These are phyloP conservation scores for Xyrauchen texanus DNA, from an alignment of 2,113 vertebrate genomes.

Conservation along the genomic window DNA sequence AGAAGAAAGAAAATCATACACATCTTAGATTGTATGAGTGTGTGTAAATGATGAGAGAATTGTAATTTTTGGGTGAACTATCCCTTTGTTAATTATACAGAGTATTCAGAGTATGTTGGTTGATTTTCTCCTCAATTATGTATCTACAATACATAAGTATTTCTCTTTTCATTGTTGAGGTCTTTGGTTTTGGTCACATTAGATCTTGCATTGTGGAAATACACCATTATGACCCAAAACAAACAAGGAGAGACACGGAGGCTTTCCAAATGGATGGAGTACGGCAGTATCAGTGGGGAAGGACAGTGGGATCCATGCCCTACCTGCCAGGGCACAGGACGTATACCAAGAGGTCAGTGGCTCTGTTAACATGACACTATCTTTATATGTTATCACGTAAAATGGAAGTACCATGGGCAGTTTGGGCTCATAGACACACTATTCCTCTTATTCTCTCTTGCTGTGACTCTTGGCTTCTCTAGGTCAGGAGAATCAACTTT, in stretches of 20 bases:
- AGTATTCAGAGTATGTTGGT: no score
- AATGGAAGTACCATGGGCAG: no score
- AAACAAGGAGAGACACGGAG: constrained; percentile 30
- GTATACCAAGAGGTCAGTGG: constrained; percentile 78
- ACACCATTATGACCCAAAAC: constrained; percentile 41
- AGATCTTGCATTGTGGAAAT: constrained; percentile 2
- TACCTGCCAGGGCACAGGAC: constrained; percentile 82
- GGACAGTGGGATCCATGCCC: constrained; percentile 68
- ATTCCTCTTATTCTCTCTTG: background rate
- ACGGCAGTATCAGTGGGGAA: constrained; percentile 56
- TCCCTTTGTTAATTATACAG: no score
- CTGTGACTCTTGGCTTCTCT: background rate
- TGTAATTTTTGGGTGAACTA: no score
- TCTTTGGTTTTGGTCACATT: constrained; percentile 30
- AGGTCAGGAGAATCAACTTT: constrained; percentile 91
- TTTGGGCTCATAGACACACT: no score
- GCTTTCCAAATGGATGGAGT: constrained; percentile 48
- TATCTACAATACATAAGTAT: background rate
- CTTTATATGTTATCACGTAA: background rate
- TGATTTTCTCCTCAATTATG: no score
- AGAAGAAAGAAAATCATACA: no score
- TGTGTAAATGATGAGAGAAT: no score
- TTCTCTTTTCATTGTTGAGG: background rate
- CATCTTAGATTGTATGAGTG: no score
- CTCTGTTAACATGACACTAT: no score